Percentiles rank a stretch among this genome's conserved stretches.
phyloP scores from a whole-genome alignment of 92 coral and sea anemone genomes.

The Porites evermanni region DNA sequence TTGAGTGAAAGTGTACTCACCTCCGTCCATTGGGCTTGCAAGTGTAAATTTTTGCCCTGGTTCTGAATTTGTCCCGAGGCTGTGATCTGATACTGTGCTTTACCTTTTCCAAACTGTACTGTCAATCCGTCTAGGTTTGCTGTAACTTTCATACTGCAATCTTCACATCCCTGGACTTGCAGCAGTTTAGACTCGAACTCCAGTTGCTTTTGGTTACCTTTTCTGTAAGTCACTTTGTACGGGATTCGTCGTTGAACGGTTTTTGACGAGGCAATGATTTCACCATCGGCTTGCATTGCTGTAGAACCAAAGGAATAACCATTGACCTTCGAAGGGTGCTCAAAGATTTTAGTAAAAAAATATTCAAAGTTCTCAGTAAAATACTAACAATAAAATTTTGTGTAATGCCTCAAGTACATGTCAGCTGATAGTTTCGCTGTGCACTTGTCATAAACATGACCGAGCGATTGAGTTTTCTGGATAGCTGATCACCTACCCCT shows the following conservation, averaged over 20 bases:
- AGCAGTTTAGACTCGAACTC: neutral
- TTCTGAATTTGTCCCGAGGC: constrained; percentile 9
- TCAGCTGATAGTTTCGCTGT: too few species aligned
- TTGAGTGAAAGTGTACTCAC: neutral
- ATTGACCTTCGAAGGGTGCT: neutral
- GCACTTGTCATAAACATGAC: too few species aligned
- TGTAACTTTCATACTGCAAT: neutral
- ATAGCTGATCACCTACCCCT: too few species aligned
- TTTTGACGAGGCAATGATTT: constrained; percentile 9
- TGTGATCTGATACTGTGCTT: constrained; percentile 10
- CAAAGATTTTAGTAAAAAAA: neutral
- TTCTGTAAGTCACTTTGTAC: constrained; percentile 9
- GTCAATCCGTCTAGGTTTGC: constrained; percentile 8
- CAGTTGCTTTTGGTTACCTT: constrained; percentile 11
- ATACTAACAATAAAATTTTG: too few species aligned
- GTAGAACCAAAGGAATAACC: neutral
- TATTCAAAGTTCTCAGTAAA: too few species aligned
- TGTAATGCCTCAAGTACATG: too few species aligned
- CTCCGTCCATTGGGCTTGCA: constrained; percentile 25
- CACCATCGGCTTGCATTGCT: constrained; percentile 13
- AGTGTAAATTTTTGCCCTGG: constrained; percentile 19
- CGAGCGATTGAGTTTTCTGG: too few species aligned
- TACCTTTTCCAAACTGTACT: constrained; percentile 35
- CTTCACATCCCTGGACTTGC: neutral
- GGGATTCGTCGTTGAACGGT: constrained; percentile 29